These are phyloP conservation scores for Scotopteryx bipunctaria DNA, from an alignment of 2,888 invertebrate species.

Conservation along the genomic window DNA sequence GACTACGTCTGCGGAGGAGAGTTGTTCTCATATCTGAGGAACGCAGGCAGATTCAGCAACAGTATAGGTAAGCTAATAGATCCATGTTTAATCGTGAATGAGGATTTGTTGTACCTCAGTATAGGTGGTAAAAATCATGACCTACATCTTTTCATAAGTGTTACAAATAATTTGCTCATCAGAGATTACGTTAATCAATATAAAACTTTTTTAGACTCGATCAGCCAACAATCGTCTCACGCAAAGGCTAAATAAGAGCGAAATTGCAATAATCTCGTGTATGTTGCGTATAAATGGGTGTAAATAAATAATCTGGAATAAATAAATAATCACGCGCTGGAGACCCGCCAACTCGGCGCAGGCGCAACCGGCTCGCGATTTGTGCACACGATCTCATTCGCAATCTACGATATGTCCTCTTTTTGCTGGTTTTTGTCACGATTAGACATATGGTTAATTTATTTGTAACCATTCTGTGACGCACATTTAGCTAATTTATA, in stretches of 20 bases:
- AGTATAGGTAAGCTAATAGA: conserved; percentile 84
- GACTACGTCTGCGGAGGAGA: conserved; percentile 99
- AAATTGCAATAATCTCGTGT: conserved; percentile 25
- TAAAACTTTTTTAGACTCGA: background rate
- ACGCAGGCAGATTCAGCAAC: conserved; percentile 94
- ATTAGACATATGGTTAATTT: conserved; percentile 21
- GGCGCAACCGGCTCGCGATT: conserved; percentile 31
- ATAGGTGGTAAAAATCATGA: background rate
- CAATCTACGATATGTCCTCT: conserved; percentile 36
- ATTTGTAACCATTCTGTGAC: conserved; percentile 19
- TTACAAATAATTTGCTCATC: background rate
- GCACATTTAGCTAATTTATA: background rate
- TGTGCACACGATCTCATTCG: conserved; percentile 49
- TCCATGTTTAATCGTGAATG: too few relatives aligned
- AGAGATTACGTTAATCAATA: conserved; percentile 2
- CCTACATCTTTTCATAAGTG: conserved; percentile 3
- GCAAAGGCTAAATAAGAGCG: conserved; percentile 21
- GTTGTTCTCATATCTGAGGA: conserved; percentile 96
- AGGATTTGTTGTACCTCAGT: too few relatives aligned
- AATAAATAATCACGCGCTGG: conserved; percentile 59
- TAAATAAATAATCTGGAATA: conserved; percentile 67
- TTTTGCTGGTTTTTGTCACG: conserved; percentile 41
- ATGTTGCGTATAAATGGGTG: conserved; percentile 43
- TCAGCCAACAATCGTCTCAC: conserved; percentile 2
- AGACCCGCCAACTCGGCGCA: conserved; percentile 51